A percentile compares a stretch with the other conserved stretches of the same genome.
Evolutionary conservation across 2,888 invertebrate species (phyloP).

Genomic region (Temnothorax unifasciatus): DNA sequence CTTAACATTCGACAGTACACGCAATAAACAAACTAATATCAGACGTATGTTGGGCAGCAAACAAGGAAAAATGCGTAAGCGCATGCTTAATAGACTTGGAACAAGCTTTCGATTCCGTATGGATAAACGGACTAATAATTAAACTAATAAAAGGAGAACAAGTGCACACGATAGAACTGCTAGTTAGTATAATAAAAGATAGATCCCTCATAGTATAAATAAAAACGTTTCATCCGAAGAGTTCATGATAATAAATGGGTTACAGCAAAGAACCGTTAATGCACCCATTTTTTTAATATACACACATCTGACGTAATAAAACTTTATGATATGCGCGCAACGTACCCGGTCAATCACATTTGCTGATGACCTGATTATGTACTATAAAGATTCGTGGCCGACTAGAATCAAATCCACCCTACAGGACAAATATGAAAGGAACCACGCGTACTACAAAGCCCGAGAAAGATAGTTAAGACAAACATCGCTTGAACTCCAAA

Average conservation of each 20-base stretch:
- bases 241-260: conserved; percentile 50
- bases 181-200: conserved; percentile 50
- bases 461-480: too few relatives aligned
- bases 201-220: conserved; percentile 34
- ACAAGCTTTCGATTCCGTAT: conserved; percentile 64
- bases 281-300: conserved; percentile 53
- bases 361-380: conserved; percentile 59
- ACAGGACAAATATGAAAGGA: not conserved
- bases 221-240: not conserved
- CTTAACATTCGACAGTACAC: conserved; percentile 55
- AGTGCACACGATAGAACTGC: not conserved
- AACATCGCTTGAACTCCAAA: too few relatives aligned
- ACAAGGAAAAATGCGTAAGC: not conserved
- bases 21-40: conserved; percentile 55
- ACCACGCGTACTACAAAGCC: conserved; percentile 31
- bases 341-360: conserved; percentile 3
- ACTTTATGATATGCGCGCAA: rapidly evolving
- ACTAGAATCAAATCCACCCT: not conserved
- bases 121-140: conserved; percentile 55
- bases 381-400: not conserved
- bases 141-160: conserved; percentile 50
- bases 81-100: conserved; percentile 62
- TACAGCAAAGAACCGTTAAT: conserved; percentile 65
- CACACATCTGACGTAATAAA: conserved; percentile 33
- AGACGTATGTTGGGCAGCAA: conserved; percentile 32